Conservation (phyloP, 2,113 vertebrate genomes). For the Toxotes jaculatrix region DNA sequence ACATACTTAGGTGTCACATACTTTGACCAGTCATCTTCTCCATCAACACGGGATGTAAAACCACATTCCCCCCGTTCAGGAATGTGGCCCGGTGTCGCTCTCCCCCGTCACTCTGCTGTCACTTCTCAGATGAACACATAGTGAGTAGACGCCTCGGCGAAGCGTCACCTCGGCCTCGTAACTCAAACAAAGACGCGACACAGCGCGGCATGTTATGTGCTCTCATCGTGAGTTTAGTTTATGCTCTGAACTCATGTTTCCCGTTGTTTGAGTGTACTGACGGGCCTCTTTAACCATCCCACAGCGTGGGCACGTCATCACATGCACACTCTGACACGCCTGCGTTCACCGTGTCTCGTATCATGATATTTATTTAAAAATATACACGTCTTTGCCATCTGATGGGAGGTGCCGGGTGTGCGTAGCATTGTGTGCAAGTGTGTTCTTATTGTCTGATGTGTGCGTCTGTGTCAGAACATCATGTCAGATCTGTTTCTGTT, state of each 20-base stretch:
- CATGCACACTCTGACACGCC: neutral
- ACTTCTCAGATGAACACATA: neutral
- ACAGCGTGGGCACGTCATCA: neutral
- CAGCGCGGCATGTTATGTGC: neutral
- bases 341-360: neutral
- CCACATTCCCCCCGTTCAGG: constrained; percentile 11
- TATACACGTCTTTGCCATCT: constrained; percentile 15
- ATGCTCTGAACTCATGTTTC: too few relatives aligned
- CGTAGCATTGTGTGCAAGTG: neutral
- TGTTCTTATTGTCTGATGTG: neutral
- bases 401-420: constrained; percentile 16
- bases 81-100: constrained; percentile 21
- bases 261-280: too few relatives aligned
- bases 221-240: neutral
- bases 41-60: constrained; percentile 5
- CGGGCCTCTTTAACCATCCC: neutral
- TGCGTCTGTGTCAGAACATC: neutral
- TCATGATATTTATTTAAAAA: neutral
- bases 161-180: neutral
- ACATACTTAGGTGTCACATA: constrained; percentile 2
- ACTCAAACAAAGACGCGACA: constrained; percentile 11
- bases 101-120: constrained; percentile 23
- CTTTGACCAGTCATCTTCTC: neutral
- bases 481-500: constrained; percentile 38
- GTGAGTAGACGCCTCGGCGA: neutral